Evolutionary conservation across 2,888 invertebrate genomes (phyloP), one percentile per base, ranked within the genome.

Genomic region (Chloroclystis v-ata): DNA sequence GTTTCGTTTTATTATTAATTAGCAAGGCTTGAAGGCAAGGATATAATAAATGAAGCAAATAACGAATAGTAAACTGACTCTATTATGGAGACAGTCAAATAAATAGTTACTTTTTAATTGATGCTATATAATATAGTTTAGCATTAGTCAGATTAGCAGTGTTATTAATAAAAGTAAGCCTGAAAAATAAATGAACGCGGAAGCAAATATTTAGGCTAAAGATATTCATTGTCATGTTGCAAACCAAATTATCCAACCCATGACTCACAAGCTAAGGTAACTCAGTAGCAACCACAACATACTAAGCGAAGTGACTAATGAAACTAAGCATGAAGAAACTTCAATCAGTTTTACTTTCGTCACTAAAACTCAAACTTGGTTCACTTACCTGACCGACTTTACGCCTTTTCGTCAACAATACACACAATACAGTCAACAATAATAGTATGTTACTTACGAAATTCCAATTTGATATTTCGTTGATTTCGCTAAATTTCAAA

Each of bases 401-500:
- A 80, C 76, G 79, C 69, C 67, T 72, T 78, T 72, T 54, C 54
- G 39, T 24, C 35, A 59, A 66, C 62, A 60, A 65, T 65, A 65
- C 71, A 72, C 57, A 75, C 72, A 76, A 78, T 77, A 67, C 56
- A 64, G 60, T 60, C 75, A 80, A 76, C 81, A 82, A 72, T 48
- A 39, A 35, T 60, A 43, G 47, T 60, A 64, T 65, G 67, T 72
- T 37, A 28, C 11, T 75, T 74, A 69, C 78, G 69, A 82, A 77
- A 81, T 63, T 56, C 56, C 75, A 76, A 81, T 82, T 76, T 75
- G 70, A 83, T 82, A 84, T 78, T 84, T 83, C 71, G 68, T 67
- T 68, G 80, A 70, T 85, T 84, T 83, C 83, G 69, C 73, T 60
- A 49, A 81, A 82, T 83, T 84, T 82, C 83, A 78, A 75, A 82